These are phyloP conservation scores for Oceanodroma tethys DNA, from an alignment of 2,113 vertebrate species.

Conservation along the genomic window DNA sequence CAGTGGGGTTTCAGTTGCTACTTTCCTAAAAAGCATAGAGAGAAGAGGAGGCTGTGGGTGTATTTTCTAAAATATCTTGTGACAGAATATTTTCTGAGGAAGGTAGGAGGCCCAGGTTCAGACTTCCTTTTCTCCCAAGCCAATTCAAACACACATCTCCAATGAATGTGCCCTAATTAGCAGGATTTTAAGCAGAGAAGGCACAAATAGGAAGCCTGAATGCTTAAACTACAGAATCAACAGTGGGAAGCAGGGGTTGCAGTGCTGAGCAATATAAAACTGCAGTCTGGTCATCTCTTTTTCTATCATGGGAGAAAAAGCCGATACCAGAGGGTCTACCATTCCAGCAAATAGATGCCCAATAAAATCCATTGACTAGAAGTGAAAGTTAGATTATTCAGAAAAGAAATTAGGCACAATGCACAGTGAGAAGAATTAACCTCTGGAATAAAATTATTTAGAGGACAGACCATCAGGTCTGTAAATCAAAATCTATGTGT, in stretches of 20 bases:
- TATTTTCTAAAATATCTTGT: conserved; percentile 23
- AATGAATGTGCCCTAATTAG: neutral
- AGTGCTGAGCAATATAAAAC: neutral
- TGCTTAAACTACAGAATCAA: neutral
- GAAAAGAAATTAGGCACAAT: neutral
- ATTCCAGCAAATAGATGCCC: neutral
- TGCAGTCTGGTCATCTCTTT: neutral
- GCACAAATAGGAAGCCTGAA: neutral
- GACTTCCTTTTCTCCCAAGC: neutral
- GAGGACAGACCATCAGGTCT: neutral
- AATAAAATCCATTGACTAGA: neutral
- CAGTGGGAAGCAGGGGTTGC: neutral
- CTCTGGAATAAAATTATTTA: neutral
- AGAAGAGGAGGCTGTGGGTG: neutral
- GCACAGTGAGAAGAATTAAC: neutral
- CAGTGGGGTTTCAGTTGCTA: neutral
- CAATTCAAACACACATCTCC: neutral
- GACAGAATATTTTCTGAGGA: neutral
- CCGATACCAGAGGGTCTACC: neutral
- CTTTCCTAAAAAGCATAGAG: neutral
- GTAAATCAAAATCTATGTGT: neutral
- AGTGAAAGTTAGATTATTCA: neutral
- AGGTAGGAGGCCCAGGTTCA: neutral
- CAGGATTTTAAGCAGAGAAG: neutral
- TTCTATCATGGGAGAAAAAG: neutral